Base-by-base conservation (phyloP, 2,888 invertebrate species). In the Acholoe squamosa region DNA sequence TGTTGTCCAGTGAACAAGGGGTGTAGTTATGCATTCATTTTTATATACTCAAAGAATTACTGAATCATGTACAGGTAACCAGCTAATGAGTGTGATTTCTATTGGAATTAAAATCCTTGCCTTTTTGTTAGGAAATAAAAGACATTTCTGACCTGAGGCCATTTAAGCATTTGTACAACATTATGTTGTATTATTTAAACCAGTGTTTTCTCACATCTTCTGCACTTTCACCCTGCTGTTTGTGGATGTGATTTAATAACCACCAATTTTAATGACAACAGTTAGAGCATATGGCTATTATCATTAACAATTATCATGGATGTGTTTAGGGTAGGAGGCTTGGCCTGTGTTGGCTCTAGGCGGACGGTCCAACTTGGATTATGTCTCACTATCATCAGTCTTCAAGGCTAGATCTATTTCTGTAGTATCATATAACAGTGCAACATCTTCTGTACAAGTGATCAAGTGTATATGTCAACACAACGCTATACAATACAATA, bases 401-500 rank as follows among this genome's bases (percentile, higher is more conserved):
- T 34, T 33, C 80, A 80, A 80, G 80, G 34, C 80, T 80, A 80
- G 80, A 33, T 80, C 80, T 80, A 80, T 80, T 33, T 43, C 10
- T 43, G 10, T 43, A 43, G 43, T 43, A 43, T 43, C 43, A 43
- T 43, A 10, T 80, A 80, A 80, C 80, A 80, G 80, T 80, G 80
- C 80, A 33, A 80, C 34, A 43, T 43, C 43, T 43, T 43, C 80
- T 80, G 43, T 80, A 80, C 80, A 80, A 33, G 80, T 80, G 80
- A 80, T 80, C 80, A 80, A 80, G 80, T 80, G 80, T 33, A 43
- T 80, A 80, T 80, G 80, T 80, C 80, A 80, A 80, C 80, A 80
- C 80, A 80, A 80, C 80, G 80, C 80, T 80, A 80, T 33, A 33
- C 80, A 14, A 33, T 80, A 80, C 80, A 43, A 33, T 25, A 80